Evolutionary conservation across 2,888 invertebrate genomes (phyloP).

Genomic region (Drosophila antonietae): DNA sequence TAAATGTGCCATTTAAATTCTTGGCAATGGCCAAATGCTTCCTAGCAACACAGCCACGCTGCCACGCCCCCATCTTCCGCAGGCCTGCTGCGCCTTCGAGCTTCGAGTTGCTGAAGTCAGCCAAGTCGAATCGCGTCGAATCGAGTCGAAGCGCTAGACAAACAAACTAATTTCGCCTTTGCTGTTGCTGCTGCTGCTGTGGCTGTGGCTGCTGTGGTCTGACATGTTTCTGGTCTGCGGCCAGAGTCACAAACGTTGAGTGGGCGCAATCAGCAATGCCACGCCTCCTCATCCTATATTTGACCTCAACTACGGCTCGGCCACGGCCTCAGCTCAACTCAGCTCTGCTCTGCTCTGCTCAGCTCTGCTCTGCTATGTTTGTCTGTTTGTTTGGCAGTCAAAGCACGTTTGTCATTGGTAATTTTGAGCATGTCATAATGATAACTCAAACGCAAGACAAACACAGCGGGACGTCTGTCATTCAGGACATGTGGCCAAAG

Average conservation of each 20-base stretch:
- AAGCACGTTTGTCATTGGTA: constrained; percentile 79
- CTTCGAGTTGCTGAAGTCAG: constrained; percentile 15
- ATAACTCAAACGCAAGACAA: constrained; percentile 69
- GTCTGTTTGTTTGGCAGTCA: constrained; percentile 54
- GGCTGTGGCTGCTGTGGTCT: constrained; percentile 28
- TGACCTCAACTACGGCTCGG: constrained; percentile 8
- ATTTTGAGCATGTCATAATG: constrained; percentile 80
- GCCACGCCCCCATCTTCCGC: not conserved
- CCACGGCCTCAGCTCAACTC: constrained; percentile 8
- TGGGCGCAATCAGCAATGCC: constrained; percentile 54
- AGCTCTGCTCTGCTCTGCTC: not conserved
- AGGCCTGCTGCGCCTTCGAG: not conserved
- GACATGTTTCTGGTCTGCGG: constrained; percentile 53
- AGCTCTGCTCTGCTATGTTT: constrained; percentile 15
- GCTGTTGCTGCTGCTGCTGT: not conserved
- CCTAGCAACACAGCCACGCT: constrained; percentile 17
- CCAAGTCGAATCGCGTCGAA: not conserved
- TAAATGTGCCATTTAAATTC: constrained; percentile 75
- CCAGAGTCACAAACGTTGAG: constrained; percentile 30
- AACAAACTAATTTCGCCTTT: constrained; percentile 70
- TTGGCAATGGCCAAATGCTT: constrained; percentile 43
- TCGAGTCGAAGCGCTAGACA: constrained; percentile 46
- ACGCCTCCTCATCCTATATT: constrained; percentile 21
- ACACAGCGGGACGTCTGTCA: constrained; percentile 23
- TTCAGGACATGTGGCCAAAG: constrained; percentile 22